These are phyloP conservation scores for Acrocephalus arundinaceus DNA, from an alignment of 2,113 vertebrate genomes.

Conservation along the genomic window DNA sequence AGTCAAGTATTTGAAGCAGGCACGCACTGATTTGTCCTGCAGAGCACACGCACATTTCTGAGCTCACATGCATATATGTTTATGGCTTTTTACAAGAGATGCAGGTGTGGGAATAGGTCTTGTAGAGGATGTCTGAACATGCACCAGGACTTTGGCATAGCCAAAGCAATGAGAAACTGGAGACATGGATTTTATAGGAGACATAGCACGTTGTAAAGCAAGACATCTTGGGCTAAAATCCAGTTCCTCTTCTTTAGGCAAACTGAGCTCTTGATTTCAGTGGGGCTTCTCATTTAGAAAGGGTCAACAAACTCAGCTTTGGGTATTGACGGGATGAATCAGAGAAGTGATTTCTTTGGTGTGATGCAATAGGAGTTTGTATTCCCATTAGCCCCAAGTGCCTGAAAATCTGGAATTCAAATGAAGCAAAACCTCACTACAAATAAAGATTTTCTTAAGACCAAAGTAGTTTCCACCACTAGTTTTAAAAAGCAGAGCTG, in stretches of 20 bases:
- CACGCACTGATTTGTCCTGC: background rate
- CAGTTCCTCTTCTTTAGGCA: background rate
- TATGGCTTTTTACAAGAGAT: background rate
- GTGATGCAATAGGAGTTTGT: background rate
- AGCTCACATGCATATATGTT: background rate
- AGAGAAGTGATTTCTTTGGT: background rate
- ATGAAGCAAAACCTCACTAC: background rate
- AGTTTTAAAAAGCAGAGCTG: background rate
- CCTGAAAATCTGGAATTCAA: conserved; percentile 19
- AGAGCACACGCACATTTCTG: rapidly evolving
- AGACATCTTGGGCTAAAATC: background rate
- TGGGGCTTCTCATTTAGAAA: background rate
- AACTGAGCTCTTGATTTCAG: background rate
- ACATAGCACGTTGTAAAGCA: background rate
- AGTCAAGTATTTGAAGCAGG: background rate
- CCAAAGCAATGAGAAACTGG: background rate
- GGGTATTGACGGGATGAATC: background rate
- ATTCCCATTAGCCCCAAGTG: background rate
- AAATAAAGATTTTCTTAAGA: conserved; percentile 1
- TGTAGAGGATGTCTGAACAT: background rate
- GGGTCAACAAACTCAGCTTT: background rate
- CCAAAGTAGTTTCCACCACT: background rate
- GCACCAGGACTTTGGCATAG: background rate
- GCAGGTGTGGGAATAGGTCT: background rate
- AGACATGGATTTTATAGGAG: background rate